Evolutionary conservation across 2,888 invertebrate genomes (phyloP), one percentile per base, ranked within the genome.

Genomic region (Acrobasis suavella): DNA sequence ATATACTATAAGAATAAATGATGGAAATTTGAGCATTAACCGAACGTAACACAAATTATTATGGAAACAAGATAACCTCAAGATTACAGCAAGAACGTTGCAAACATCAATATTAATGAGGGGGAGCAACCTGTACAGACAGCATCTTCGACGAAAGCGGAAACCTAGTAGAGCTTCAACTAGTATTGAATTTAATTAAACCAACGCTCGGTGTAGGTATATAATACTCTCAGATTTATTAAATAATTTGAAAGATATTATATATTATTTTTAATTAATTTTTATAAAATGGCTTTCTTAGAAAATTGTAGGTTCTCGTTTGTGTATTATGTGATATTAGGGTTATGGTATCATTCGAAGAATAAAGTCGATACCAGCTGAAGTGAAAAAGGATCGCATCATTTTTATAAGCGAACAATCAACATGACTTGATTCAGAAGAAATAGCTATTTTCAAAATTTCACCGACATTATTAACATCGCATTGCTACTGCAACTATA

Each of bases 51-150:
- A 64, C 64, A 66, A 66, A 65, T 68, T 66, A 68, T 65, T 50
- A 58, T 61, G 55, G 63, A 61, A 58, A 50, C 59, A 50, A 62
- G 62, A 62, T 66, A 68, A 55, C 54, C 65, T 15, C 65, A 68
- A 69, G 67, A 70, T 70, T 70, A 68, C 65, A 66, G 64, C 69
- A 67, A 66, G 62, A 66, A 60, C 60, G 62, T 37, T 52, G 56
- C 62, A 70, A 67, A 69, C 70, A 79, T 81, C 75, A 78, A 81
- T 82, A 82, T 80, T 81, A 82, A 82, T 82, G 75, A 78, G 17
- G 52, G 55, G 64, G 66, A 70, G n/a, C 50, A 22, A 39, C 15
- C 62, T 16, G 61, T 60, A 64, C 62, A 63, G 60, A 54, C 50
- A 61, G 46, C 54, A 50, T 15, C 52, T 22, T 32, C 32, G n/a